Conservation (phyloP, 1,140 invertebrate genomes). For the Argopecten irradians region DNA sequence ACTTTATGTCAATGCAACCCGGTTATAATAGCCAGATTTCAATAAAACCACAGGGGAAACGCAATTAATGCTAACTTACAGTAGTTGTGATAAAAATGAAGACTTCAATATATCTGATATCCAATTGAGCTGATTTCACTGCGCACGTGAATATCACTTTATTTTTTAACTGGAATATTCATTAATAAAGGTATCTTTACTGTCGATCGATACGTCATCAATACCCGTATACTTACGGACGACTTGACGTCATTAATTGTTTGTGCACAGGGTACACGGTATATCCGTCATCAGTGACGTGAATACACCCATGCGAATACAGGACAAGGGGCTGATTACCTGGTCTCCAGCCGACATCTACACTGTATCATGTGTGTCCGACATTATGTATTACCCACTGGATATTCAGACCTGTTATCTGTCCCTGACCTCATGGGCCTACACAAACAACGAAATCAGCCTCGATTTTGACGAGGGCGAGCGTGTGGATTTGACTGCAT, state of each 20-base stretch:
- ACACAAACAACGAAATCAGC: constrained; percentile 40
- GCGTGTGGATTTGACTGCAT: not conserved
- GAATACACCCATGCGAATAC: constrained; percentile 43
- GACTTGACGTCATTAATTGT: not conserved
- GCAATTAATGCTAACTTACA: too few species aligned
- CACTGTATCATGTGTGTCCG: constrained; percentile 43
- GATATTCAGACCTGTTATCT: constrained; percentile 39
- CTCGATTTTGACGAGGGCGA: not conserved
- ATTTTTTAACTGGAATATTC: too few species aligned
- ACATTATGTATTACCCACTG: constrained; percentile 49
- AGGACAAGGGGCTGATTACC: constrained; percentile 14
- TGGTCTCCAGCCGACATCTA: constrained; percentile 46
- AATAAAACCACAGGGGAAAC: too few species aligned
- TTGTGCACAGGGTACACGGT: constrained; percentile 38
- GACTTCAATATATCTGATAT: too few species aligned
- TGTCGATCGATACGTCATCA: too few species aligned
- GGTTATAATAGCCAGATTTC: too few species aligned
- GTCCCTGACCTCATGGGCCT: constrained; percentile 43
- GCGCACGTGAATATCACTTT: too few species aligned
- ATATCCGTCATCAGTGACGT: constrained; percentile 45
- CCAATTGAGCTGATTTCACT: too few species aligned
- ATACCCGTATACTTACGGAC: too few species aligned
- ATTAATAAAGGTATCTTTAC: too few species aligned
- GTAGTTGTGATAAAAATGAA: too few species aligned
- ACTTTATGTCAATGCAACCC: too few species aligned